Evolutionary conservation across 2,797 vertebrate species (phyloP).

Genomic region (Pangasius krempfi): DNA sequence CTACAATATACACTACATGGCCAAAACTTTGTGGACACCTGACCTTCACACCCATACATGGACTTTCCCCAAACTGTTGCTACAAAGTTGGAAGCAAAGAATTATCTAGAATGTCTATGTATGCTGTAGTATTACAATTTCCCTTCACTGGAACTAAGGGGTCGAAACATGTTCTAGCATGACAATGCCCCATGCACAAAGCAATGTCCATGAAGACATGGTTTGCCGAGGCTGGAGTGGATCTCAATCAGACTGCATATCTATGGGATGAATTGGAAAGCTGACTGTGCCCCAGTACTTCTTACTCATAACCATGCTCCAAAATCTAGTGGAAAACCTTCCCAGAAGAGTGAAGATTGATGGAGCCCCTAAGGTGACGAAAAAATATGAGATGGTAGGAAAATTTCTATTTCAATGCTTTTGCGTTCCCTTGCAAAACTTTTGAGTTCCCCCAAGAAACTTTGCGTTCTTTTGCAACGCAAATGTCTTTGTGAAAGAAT

Average conservation of each 20-base stretch:
- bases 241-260: background rate
- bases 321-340: background rate
- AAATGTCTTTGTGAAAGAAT: too few relatives aligned
- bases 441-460: too few relatives aligned
- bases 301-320: background rate
- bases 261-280: background rate
- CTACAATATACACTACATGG: background rate
- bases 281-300: background rate
- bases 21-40: background rate
- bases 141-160: background rate
- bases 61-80: background rate
- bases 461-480: too few relatives aligned
- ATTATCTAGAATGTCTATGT: background rate
- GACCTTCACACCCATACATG: background rate
- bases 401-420: too few relatives aligned
- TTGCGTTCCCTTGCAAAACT: too few relatives aligned
- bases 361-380: too few relatives aligned
- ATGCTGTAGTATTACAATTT: background rate
- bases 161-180: background rate
- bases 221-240: background rate
- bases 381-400: too few relatives aligned
- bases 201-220: background rate
- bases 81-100: background rate
- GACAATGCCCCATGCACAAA: background rate
- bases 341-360: background rate